Base-by-base conservation (phyloP, 2,797 vertebrate species). In the Cossypha heuglini region DNA sequence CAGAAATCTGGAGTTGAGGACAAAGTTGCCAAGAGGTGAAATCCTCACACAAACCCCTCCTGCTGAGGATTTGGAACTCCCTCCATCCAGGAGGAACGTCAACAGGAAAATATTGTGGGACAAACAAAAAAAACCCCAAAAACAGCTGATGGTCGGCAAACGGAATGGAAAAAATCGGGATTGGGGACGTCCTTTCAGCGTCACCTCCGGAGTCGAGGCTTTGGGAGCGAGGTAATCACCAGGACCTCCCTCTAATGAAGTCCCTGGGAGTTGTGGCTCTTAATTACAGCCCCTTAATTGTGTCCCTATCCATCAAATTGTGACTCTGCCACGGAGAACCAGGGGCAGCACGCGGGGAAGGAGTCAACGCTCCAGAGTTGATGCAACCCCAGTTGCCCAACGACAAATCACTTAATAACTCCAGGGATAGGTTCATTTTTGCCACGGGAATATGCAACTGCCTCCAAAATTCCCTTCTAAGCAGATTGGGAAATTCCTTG, bases 381-480 rank as follows among this genome's bases (percentile, higher is more conserved):
- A 94, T 71, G 95, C 80, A 96, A 96, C 6, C 7, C 80, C 10
- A 0, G 83, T 96, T 96, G 54, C 95, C 94, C 90, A 96, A 96
- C 0, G 1, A 49, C 79, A 90, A 96, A 78, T 92, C 88, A 83
- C 76, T 75, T 94, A 90, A 91, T 92, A 94, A 92, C 90, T 78
- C 52, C 52, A 13, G 86, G 92, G 94, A 62, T 28, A 82, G 91
- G 78, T 76, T 33, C 33, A 4, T 64, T 91, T 94, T 92, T 89
- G 66, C 71, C 37, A 16, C 6, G 28, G 22, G 75, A 78, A 75
- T 68, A 24, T 5, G 71, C 40, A 84, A 7, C 75, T 46, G 24
- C 78, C 78, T 86, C 45, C 57, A 52, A 76, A 96, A 94, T 63
- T 68, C 92, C 88, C 88, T 77, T 43, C 74, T 73, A 88, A 93